Conservation (phyloP, 2,113 vertebrate species). For the Gopherus evgoodei region DNA sequence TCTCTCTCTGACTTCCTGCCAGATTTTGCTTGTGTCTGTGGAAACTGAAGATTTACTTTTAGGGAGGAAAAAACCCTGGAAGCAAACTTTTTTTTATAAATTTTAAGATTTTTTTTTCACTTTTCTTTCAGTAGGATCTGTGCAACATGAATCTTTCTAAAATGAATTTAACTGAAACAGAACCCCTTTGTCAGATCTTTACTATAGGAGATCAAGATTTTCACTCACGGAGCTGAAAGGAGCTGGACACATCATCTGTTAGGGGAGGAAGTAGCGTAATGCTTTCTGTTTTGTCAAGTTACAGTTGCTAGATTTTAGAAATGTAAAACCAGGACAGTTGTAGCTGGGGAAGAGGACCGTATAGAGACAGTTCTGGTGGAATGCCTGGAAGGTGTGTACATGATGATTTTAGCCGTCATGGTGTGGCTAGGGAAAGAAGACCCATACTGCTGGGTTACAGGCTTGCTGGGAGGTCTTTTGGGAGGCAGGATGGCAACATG, state of each 20-base stretch:
- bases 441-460: neutral
- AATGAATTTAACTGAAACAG: neutral
- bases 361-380: neutral
- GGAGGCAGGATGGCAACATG: neutral
- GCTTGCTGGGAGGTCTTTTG: neutral
- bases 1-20: neutral
- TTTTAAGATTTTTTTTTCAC: accelerated
- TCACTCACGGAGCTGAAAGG: neutral
- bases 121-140: neutral
- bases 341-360: neutral
- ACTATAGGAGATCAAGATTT: neutral
- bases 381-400: neutral
- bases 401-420: neutral
- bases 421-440: neutral
- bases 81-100: neutral
- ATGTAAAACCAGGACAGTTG: neutral
- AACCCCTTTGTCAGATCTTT: accelerated
- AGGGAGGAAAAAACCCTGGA: accelerated
- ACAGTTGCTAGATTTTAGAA: neutral
- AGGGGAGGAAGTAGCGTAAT: neutral
- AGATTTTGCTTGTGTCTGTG: slow-evolving; percentile 7
- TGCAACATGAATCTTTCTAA: neutral
- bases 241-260: neutral
- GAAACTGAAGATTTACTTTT: slow-evolving; percentile 20
- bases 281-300: neutral